These are phyloP conservation scores for Rallus crepitans DNA, from an alignment of 2,797 vertebrate genomes.

Conservation along the genomic window DNA sequence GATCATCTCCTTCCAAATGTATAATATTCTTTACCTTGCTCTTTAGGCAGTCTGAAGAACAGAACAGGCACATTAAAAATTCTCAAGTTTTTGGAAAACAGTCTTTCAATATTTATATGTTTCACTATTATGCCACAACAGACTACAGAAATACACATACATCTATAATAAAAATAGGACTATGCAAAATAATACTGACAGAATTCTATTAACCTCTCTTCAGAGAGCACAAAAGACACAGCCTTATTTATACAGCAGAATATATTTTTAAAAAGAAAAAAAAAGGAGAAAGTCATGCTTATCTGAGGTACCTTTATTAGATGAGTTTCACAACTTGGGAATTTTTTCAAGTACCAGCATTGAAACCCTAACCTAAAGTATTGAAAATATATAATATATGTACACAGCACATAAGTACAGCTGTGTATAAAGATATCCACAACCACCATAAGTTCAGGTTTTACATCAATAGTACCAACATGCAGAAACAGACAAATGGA, in stretches of 20 bases:
- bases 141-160: neutral
- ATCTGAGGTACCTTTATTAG: neutral
- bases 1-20: neutral
- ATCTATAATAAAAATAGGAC: neutral
- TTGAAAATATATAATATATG: neutral
- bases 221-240: neutral
- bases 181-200: neutral
- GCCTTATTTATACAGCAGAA: neutral
- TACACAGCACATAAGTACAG: neutral
- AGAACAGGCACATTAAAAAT: neutral
- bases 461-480: neutral
- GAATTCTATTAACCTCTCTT: neutral
- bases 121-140: neutral
- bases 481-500: neutral
- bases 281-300: neutral
- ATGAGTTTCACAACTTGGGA: neutral
- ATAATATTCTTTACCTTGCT: neutral
- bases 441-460: neutral
- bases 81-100: neutral
- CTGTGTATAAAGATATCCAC: neutral
- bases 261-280: neutral
- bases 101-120: neutral
- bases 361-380: neutral
- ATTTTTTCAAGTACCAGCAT: neutral
- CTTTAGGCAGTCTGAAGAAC: neutral